These are phyloP conservation scores for Branchipolynoe longqiensis DNA, from an alignment of 2,888 invertebrate species.

Conservation along the genomic window DNA sequence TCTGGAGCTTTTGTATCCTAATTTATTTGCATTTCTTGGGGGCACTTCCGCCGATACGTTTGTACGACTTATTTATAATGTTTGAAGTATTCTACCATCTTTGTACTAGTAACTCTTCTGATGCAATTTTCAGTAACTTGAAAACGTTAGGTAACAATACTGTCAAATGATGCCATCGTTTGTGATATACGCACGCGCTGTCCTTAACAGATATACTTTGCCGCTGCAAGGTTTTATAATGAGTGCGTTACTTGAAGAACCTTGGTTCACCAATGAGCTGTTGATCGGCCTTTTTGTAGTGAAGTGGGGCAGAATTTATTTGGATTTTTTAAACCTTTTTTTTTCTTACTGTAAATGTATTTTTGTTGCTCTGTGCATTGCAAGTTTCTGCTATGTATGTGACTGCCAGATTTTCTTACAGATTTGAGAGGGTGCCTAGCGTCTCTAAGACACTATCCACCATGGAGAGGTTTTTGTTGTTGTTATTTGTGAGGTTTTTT, in stretches of 20 bases:
- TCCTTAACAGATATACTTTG: conserved; percentile 7
- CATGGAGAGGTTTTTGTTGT: conserved; percentile 29
- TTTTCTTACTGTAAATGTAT: conserved; percentile 53
- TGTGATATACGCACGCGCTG: conserved; percentile 43
- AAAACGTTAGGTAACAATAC: conserved; percentile 37
- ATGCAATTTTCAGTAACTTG: conserved; percentile 35
- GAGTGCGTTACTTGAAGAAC: conserved; percentile 53
- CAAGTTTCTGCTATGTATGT: conserved; percentile 53
- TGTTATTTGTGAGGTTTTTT: no score
- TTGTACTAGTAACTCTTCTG: conserved; percentile 33
- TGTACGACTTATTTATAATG: conserved; percentile 54
- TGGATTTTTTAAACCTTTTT: no score
- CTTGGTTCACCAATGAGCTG: conserved; percentile 49
- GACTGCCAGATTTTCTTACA: conserved; percentile 46
- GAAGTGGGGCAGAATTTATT: conserved; percentile 40
- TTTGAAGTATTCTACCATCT: conserved; percentile 36
- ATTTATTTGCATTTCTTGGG: conserved; percentile 52
- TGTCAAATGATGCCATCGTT: conserved; percentile 51
- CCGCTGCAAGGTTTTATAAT: conserved; percentile 33
- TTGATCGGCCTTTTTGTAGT: conserved; percentile 53
- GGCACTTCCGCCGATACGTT: conserved; percentile 31
- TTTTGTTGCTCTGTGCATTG: conserved; percentile 48
- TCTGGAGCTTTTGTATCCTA: conserved; percentile 42
- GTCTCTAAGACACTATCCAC: conserved; percentile 34
- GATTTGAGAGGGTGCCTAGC: conserved; percentile 16